These are phyloP conservation scores for Cochlearius cochlearius DNA, from an alignment of 2,113 vertebrate species.

Conservation along the genomic window DNA sequence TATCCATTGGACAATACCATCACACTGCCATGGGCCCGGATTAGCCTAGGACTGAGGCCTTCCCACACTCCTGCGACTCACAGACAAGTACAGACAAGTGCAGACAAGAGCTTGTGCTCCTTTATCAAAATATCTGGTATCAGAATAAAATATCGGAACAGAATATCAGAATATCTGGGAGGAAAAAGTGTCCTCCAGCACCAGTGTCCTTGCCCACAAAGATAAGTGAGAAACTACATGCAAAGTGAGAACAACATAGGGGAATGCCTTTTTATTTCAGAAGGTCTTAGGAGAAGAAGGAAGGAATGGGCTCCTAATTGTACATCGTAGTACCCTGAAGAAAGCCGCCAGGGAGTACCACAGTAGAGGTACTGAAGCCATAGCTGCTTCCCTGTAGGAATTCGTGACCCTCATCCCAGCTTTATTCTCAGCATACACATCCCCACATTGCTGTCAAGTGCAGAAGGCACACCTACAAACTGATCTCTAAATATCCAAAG, in stretches of 20 bases:
- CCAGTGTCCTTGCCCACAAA: not conserved
- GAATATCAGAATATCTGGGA: not conserved
- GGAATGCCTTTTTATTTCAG: not conserved
- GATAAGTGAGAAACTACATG: accelerated
- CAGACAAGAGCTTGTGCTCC: not conserved
- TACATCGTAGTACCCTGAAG: not conserved
- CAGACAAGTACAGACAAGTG: not conserved
- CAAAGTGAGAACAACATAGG: not conserved
- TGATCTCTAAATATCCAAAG: not conserved
- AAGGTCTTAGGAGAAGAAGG: not conserved
- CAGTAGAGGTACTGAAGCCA: not conserved
- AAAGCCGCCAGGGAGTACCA: not conserved
- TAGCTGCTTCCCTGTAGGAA: not conserved
- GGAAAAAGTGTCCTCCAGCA: not conserved
- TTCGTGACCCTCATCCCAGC: not conserved
- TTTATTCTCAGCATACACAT: not conserved
- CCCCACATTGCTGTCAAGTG: not conserved
- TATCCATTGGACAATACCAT: not conserved
- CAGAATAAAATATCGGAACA: not conserved
- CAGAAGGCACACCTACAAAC: not conserved
- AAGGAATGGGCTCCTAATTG: not conserved
- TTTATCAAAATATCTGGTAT: not conserved
- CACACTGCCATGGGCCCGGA: not conserved
- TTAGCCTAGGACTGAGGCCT: not conserved
- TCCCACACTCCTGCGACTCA: not conserved